These are phyloP conservation scores for Pomacea canaliculata DNA, from an alignment of 2,888 invertebrate species.

Conservation along the genomic window DNA sequence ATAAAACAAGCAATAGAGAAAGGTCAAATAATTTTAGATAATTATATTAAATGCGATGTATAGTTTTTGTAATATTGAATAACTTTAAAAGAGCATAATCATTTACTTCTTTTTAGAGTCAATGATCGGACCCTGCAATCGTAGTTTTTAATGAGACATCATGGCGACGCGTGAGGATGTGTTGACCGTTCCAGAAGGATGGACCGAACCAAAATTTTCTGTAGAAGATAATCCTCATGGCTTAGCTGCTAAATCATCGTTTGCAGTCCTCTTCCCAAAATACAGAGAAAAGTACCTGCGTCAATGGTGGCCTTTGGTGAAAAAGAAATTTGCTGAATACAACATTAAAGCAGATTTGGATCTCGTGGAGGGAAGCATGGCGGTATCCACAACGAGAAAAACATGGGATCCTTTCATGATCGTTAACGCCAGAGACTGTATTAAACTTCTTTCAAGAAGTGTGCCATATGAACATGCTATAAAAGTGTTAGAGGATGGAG, in stretches of 20 bases:
- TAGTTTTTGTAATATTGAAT: neutral
- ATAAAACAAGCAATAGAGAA: no score
- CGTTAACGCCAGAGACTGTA: constrained; percentile 94
- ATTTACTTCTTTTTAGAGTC: no score
- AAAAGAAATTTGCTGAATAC: constrained; percentile 85
- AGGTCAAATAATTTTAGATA: no score
- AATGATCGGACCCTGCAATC: neutral
- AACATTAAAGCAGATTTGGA: constrained; percentile 88
- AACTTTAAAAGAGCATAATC: neutral
- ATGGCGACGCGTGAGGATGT: constrained; percentile 41
- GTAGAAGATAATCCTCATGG: constrained; percentile 90
- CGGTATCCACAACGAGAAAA: constrained; percentile 90
- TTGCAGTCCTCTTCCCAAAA: constrained; percentile 96
- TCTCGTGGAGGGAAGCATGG: constrained; percentile 93
- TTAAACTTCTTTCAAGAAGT: constrained; percentile 93
- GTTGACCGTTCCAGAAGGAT: constrained; percentile 70
- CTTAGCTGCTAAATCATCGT: constrained; percentile 89
- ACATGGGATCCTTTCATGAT: constrained; percentile 99
- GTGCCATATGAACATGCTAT: constrained; percentile 95
- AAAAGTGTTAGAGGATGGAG: constrained; percentile 81
- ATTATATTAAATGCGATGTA: neutral
- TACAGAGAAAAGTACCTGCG: constrained; percentile 95
- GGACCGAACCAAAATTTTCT: constrained; percentile 79
- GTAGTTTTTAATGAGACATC: neutral
- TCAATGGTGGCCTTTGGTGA: constrained; percentile 95